These are phyloP conservation scores for Podarcis lilfordi DNA, from an alignment of 2,797 vertebrate genomes.

Conservation along the genomic window DNA sequence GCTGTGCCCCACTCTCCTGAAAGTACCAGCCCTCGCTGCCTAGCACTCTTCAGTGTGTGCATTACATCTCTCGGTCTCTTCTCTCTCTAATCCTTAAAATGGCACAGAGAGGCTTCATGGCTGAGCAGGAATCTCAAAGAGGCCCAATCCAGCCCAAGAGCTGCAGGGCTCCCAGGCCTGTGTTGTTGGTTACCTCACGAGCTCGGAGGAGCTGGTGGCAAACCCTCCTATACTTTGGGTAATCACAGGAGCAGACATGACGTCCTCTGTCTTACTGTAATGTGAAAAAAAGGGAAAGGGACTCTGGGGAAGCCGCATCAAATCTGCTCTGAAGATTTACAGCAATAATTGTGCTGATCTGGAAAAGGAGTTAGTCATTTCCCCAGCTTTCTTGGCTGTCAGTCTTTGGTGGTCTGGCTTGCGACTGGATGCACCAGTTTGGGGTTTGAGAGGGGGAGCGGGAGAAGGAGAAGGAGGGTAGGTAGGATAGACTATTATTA, in stretches of 20 bases:
- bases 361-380: constrained; percentile 64
- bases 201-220: not conserved
- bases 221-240: not conserved
- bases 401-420: constrained; percentile 47
- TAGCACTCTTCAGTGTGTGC: not conserved
- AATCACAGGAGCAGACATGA: constrained; percentile 43
- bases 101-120: not conserved
- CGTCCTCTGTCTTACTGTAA: accelerated
- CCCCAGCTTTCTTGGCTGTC: constrained; percentile 54
- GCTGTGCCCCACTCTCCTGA: too few relatives aligned
- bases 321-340: constrained; percentile 26
- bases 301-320: not conserved
- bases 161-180: not conserved
- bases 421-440: not conserved
- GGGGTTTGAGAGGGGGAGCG: constrained; percentile 12
- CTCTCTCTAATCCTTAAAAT: not conserved
- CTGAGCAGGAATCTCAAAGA: not conserved
- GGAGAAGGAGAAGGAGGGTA: too few relatives aligned
- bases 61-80: not conserved
- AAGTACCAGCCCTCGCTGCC: too few relatives aligned
- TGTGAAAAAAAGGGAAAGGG: not conserved
- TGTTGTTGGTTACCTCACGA: not conserved
- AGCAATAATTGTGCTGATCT: constrained; percentile 63
- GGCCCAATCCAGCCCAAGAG: too few relatives aligned
- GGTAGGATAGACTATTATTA: not conserved